These are phyloP conservation scores for Lapara coniferarum DNA, from an alignment of 2,888 invertebrate species.

Conservation along the genomic window DNA sequence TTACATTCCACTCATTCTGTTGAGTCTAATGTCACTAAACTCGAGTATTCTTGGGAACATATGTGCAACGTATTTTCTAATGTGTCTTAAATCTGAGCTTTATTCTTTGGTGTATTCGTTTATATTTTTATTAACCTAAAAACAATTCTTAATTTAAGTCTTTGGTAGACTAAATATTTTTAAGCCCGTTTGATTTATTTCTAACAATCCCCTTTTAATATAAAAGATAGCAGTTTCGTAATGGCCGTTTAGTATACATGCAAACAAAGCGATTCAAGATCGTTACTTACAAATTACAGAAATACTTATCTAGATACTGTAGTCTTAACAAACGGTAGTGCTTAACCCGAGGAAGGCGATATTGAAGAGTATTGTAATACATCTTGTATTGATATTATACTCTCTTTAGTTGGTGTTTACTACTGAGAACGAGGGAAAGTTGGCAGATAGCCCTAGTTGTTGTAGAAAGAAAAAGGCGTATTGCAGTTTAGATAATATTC, in stretches of 20 bases:
- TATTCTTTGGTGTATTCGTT: neutral
- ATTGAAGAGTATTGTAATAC: conserved; percentile 15
- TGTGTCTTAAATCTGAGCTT: neutral
- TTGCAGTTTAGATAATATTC: neutral
- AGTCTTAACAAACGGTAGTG: neutral
- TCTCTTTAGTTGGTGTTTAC: conserved; percentile 13
- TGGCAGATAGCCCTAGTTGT: conserved; percentile 43
- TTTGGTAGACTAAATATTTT: no score
- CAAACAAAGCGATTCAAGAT: no score
- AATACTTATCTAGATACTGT: neutral
- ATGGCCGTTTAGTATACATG: no score
- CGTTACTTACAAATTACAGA: no score
- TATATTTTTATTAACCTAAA: no score
- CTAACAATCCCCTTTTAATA: no score
- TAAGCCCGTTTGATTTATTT: no score
- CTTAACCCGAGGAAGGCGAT: conserved; percentile 4
- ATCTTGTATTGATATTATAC: conserved; percentile 9
- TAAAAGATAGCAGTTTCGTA: no score
- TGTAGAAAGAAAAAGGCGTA: conserved; percentile 25
- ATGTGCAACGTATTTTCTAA: neutral
- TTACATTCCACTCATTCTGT: neutral
- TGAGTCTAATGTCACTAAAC: neutral
- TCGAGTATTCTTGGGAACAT: neutral
- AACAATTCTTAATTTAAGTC: no score
- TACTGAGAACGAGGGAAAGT: conserved; percentile 28